A percentile compares a stretch with the other conserved stretches of the same genome.
phyloP scores from a whole-genome alignment of 2,797 vertebrate species.

The Pseudomugil tenellus region DNA sequence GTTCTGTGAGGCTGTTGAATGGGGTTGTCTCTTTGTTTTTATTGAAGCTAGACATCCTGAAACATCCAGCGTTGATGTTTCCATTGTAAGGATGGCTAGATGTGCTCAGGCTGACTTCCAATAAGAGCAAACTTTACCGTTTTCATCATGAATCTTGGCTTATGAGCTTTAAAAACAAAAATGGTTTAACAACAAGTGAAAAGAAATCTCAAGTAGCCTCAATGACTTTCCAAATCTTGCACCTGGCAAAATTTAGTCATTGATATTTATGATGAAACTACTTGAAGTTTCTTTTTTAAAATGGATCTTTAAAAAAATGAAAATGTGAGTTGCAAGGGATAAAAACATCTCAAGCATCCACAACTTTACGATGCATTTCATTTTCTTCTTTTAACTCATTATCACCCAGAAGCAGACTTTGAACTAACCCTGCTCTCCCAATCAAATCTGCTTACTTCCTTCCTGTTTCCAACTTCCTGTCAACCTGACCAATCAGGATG shows the following conservation, averaged over 20 bases:
- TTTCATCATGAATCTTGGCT: slow-evolving; percentile 54
- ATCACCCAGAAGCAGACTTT: slow-evolving; percentile 68
- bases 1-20: slow-evolving; percentile 73
- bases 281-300: slow-evolving; percentile 72
- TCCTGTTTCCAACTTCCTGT: slow-evolving; percentile 74
- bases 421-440: slow-evolving; percentile 80
- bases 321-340: slow-evolving; percentile 65
- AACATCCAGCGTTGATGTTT: slow-evolving; percentile 60
- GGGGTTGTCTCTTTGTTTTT: slow-evolving; percentile 57
- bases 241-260: slow-evolving; percentile 60
- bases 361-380: slow-evolving; percentile 68
- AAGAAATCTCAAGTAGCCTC: slow-evolving; percentile 72
- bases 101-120: slow-evolving; percentile 33
- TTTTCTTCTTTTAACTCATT: slow-evolving; percentile 74
- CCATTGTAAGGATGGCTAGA: slow-evolving; percentile 58
- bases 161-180: slow-evolving; percentile 54
- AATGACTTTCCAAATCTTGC: slow-evolving; percentile 67
- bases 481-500: slow-evolving; percentile 84
- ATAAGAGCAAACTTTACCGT: slow-evolving; percentile 49
- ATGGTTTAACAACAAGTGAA: slow-evolving; percentile 45
- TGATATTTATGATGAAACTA: slow-evolving; percentile 52
- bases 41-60: slow-evolving; percentile 67
- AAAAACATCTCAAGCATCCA: slow-evolving; percentile 48
- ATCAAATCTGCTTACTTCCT: slow-evolving; percentile 83
- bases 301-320: slow-evolving; percentile 59